Base-by-base conservation (phyloP, 2,888 invertebrate species). In the Eueremaeus valkanovi region DNA sequence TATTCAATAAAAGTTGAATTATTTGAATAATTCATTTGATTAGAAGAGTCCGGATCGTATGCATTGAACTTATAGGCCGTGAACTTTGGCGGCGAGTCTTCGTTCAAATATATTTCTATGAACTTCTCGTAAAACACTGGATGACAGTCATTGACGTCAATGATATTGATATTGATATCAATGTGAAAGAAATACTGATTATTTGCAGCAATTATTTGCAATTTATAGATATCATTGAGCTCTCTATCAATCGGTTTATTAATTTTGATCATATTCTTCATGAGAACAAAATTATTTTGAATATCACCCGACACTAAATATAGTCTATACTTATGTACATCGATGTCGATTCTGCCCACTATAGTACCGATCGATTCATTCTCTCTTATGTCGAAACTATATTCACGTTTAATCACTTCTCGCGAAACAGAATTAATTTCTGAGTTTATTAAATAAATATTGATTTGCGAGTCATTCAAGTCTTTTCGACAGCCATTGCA, bases 81-180 rank as follows among this genome's bases (percentile, higher is more conserved):
- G 13, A 49, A 58, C 29, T 45, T 75, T 16, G 61, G 42, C 13
- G 75, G 75, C 18, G n/a, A 33, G 73, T 73, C 76, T 21, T 78
- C 75, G 24, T 77, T 36, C 2, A 77, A 18, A 3, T 31, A 13
- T 21, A 77, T 31, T 8, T 45, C 90, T 82, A 92, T 92, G 81
- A 89, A 89, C 78, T 90, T 91, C 81, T 89, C 88, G 29, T 89
- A 87, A 83, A 94, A 94, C 78, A 88, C 86, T 3, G 97, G 97
- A 75, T 90, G 88, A 83, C 95, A 95, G 83, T 97, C 96, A 84
- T 97, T 97, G 5, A 93, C 86, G 84, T 97, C 96, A 55, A 89
- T 84, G 6, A 97, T 87, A 1, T 89, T 89, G 79, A 97, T 88
- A 21, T 42, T 84, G 8, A 97, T 87, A 1, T 89, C 89, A 79